These are phyloP conservation scores for Prunella fulvescens DNA, from an alignment of 2,113 vertebrate species.

Conservation along the genomic window DNA sequence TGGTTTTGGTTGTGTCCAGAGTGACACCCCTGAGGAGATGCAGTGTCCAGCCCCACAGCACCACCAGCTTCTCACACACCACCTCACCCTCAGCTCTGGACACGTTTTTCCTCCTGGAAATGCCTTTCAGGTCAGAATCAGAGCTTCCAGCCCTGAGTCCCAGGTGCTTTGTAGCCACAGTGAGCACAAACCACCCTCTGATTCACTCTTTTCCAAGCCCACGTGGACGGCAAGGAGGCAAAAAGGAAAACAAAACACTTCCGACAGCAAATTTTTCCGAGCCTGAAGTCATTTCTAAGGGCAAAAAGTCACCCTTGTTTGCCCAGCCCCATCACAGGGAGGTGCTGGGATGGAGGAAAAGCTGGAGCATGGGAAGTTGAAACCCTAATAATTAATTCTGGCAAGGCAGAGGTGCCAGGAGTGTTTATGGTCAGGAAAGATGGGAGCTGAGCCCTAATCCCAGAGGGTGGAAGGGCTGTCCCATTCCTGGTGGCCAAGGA, in stretches of 20 bases:
- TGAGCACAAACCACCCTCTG: not conserved
- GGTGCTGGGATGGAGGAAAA: not conserved
- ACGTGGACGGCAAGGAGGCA: not conserved
- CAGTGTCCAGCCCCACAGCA: not conserved
- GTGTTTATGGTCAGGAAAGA: not conserved
- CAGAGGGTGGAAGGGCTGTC: not conserved
- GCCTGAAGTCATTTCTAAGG: slow-evolving; percentile 17
- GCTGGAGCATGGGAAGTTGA: not conserved
- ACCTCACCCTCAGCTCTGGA: not conserved
- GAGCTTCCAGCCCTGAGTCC: not conserved
- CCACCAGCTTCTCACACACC: not conserved
- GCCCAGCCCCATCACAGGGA: not conserved
- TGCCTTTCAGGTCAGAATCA: not conserved
- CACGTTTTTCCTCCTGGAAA: rapidly evolving
- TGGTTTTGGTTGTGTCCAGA: not conserved
- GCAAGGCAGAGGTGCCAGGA: not conserved
- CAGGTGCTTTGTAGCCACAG: not conserved
- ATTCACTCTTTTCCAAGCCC: not conserved
- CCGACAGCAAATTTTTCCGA: not conserved
- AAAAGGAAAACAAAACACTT: slow-evolving; percentile 27
- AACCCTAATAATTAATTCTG: not conserved
- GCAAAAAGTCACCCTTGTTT: slow-evolving; percentile 8
- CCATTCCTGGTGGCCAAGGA: not conserved
- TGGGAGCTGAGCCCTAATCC: not conserved
- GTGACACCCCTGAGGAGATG: not conserved